A percentile compares a stretch with the other conserved stretches of the same genome.
These are phyloP conservation scores for Octodonta nipae DNA, from an alignment of 2,888 invertebrate genomes.

Conservation along the genomic window DNA sequence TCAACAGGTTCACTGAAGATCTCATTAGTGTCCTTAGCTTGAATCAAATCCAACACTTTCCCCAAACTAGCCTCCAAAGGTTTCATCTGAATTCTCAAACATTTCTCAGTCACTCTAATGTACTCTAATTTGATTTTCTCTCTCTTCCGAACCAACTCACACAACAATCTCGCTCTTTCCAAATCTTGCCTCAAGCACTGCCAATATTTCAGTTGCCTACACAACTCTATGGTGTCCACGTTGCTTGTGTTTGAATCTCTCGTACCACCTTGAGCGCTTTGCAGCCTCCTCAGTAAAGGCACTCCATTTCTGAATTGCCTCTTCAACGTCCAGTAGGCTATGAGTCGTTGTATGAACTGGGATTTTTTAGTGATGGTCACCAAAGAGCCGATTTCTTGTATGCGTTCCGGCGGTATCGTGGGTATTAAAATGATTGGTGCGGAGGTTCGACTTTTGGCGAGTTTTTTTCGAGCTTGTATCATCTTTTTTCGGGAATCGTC, in stretches of 20 bases:
- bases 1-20: constrained; percentile 91
- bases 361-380: constrained; percentile 62
- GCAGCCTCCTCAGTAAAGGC: constrained; percentile 74
- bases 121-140: constrained; percentile 87
- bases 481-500: constrained; percentile 68
- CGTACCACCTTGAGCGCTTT: constrained; percentile 40
- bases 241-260: constrained; percentile 29
- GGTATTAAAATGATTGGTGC: constrained; percentile 88
- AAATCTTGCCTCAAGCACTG: constrained; percentile 85
- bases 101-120: constrained; percentile 67
- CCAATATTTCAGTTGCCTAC: constrained; percentile 84
- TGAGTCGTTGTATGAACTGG: constrained; percentile 74
- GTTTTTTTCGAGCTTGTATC: constrained; percentile 71
- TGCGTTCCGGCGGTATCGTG: constrained; percentile 76
- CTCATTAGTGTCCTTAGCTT: constrained; percentile 67
- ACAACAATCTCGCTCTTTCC: constrained; percentile 76
- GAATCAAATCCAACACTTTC: constrained; percentile 62
- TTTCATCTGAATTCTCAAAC: constrained; percentile 65
- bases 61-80: constrained; percentile 69
- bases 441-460: constrained; percentile 79
- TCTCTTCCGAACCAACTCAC: constrained; percentile 87
- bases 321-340: constrained; percentile 96
- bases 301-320: constrained; percentile 90
- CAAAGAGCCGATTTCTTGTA: constrained; percentile 72
- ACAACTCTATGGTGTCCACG: constrained; percentile 57